These are phyloP conservation scores for Passer montanus DNA, from an alignment of 2,113 vertebrate genomes.

Conservation along the genomic window DNA sequence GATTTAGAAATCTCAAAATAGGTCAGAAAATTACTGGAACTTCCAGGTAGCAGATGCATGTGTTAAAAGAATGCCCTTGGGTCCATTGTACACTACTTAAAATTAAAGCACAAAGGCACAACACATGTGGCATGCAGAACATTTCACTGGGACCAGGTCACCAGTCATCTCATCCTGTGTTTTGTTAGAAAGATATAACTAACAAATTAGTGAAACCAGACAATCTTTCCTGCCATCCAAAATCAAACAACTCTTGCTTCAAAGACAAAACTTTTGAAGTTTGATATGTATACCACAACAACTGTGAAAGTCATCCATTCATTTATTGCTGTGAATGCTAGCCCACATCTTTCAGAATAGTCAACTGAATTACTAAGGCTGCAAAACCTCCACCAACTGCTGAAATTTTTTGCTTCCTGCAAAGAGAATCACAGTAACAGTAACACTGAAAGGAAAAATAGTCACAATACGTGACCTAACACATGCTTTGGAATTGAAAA, in stretches of 20 bases:
- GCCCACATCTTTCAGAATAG: neutral
- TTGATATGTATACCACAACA: neutral
- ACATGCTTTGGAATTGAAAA: neutral
- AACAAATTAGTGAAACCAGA: neutral
- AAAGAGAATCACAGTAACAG: neutral
- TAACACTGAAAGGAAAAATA: neutral
- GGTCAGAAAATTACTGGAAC: neutral
- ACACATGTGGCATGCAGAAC: rapidly evolving
- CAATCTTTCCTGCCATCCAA: neutral
- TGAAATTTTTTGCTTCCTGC: neutral
- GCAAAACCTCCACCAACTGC: neutral
- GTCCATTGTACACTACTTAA: neutral
- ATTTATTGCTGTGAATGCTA: neutral
- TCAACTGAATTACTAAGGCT: neutral
- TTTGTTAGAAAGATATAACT: neutral
- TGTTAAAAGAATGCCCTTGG: neutral
- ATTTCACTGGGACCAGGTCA: neutral
- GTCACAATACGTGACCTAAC: neutral
- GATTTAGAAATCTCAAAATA: neutral
- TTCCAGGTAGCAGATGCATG: neutral
- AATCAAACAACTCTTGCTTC: neutral
- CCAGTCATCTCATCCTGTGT: neutral
- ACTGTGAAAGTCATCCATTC: neutral
- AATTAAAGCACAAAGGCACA: neutral
- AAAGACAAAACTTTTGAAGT: neutral